These are phyloP conservation scores for Creontiades dilutus DNA, from an alignment of 2,888 invertebrate genomes.

Conservation along the genomic window DNA sequence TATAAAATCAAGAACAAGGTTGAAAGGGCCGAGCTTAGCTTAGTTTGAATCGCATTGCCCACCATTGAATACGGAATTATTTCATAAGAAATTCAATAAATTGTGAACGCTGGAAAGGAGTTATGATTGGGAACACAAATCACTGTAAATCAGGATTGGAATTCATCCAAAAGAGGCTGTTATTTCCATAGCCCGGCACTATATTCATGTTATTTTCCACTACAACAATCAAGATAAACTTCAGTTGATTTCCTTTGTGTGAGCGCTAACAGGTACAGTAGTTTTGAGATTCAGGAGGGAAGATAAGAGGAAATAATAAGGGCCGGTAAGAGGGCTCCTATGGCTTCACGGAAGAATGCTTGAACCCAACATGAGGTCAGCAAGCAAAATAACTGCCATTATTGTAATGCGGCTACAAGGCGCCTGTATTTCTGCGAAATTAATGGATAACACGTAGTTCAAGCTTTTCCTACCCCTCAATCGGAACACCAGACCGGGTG, in stretches of 20 bases:
- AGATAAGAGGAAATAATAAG: constrained; percentile 13
- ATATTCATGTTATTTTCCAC: neutral
- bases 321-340: neutral
- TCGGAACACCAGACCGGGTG: neutral
- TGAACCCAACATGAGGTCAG: neutral
- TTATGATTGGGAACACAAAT: neutral
- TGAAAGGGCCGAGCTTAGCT: too few relatives aligned
- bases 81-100: neutral
- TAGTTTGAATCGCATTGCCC: too few relatives aligned
- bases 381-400: constrained; percentile 16
- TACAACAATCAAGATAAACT: constrained; percentile 22
- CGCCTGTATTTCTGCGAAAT: neutral
- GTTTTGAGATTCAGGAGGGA: neutral
- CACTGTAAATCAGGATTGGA: neutral
- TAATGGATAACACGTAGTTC: constrained; percentile 1
- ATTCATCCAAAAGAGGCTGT: neutral
- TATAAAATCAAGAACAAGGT: too few relatives aligned
- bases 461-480: neutral
- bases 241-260: neutral
- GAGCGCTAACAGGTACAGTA: constrained; percentile 24
- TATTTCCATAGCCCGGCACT: constrained; percentile 5
- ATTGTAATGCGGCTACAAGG: constrained; percentile 20
- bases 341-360: neutral
- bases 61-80: too few relatives aligned
- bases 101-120: neutral